Evolutionary conservation across 2,797 vertebrate genomes (phyloP), one percentile per base, ranked within the genome.

Genomic region (Channallabes apus): DNA sequence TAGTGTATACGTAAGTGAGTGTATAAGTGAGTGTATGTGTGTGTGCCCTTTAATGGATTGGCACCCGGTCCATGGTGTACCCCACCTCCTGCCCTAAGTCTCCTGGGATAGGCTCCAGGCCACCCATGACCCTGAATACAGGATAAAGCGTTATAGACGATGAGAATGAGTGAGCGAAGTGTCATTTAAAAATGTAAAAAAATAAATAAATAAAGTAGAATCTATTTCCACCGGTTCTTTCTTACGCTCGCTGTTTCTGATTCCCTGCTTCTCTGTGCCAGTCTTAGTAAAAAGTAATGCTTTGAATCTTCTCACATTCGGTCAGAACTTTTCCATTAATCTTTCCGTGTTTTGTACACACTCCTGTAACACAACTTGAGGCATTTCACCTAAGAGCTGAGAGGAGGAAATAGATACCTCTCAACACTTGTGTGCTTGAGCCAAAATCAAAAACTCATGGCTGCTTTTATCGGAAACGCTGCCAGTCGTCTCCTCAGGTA

Each of bases 401-500:
- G 82, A 87, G 83, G 85, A 11, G 77, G 27, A 80, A 80, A 9
- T 3, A n/a, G 76, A 90, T 85, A 84, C 68, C 73, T 56, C 76
- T 87, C 79, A 24, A 79, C 89, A 89, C 86, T 80, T 64, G 78
- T 17, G 35, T 41, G 78, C 78, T 80, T 62, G 84, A 80, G 56
- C 71, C 78, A 71, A 64, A 71, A 65, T 80, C n/a, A n/a, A 29
- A 80, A 65, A n/a, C 61, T 27, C 24, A 6, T 27, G 77, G 56
- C 29, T 61, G 32, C n/a, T 8, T 18, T 54, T 24, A 35, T 62
- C 22, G 15, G 59, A 87, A 58, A 38, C n/a, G 51, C 41, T 76
- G 80, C 86, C 87, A 88, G 82, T 71, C 73, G 67, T 72, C 51
- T 85, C 84, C 76, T 91, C 88, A 91, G 82, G 91, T 90, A 89